These are phyloP conservation scores for Melanocharis versteri DNA, from an alignment of 2,113 vertebrate species.

Conservation along the genomic window DNA sequence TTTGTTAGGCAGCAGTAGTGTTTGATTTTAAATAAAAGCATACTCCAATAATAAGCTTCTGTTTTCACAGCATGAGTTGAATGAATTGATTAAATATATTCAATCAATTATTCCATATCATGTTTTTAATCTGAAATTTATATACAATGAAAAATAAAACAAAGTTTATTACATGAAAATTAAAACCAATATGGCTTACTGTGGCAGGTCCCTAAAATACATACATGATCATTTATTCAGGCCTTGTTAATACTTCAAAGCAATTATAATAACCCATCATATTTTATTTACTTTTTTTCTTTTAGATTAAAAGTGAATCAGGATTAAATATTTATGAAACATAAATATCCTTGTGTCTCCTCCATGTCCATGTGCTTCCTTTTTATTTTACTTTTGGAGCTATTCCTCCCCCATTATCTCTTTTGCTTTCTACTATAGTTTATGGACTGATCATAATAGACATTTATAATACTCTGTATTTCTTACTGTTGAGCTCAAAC, in stretches of 20 bases:
- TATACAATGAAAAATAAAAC: background rate
- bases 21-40: constrained; percentile 9
- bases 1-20: background rate
- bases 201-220: background rate
- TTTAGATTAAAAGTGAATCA: constrained; percentile 24
- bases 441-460: background rate
- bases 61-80: background rate
- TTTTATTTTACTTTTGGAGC: background rate
- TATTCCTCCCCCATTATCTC: background rate
- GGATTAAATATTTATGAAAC: constrained; percentile 35
- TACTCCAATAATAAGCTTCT: background rate
- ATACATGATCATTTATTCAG: constrained; percentile 16
- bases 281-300: constrained; percentile 21
- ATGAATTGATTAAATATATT: background rate
- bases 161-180: background rate
- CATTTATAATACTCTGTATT: background rate
- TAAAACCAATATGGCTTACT: background rate
- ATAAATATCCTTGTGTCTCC: background rate
- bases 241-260: constrained; percentile 38
- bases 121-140: background rate
- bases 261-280: background rate
- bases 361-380: background rate
- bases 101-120: background rate
- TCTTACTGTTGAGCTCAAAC: background rate
- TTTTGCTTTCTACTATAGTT: background rate